Percentiles rank a stretch among this genome's conserved stretches.
phyloP scores from a whole-genome alignment of 2,797 vertebrate genomes.

The Odontamblyopus rebecca region DNA sequence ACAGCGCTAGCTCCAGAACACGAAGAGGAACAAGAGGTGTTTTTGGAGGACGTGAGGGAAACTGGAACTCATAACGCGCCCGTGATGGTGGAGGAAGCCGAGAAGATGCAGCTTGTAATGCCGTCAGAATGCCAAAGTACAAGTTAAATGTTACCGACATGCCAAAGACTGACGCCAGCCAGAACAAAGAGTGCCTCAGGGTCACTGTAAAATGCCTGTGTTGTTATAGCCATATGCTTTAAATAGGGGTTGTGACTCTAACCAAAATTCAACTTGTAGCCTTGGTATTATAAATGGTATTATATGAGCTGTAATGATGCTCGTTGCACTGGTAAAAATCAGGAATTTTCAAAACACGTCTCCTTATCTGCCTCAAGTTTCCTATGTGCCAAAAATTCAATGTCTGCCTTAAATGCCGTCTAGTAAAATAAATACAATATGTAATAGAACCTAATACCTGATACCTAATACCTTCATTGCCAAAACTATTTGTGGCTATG shows the following conservation, averaged over 20 bases:
- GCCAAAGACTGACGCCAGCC: constrained; percentile 68
- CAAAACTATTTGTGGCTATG: constrained; percentile 56
- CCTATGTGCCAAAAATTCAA: constrained; percentile 58
- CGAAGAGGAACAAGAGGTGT: constrained; percentile 35
- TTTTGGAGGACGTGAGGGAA: constrained; percentile 30
- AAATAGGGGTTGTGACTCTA: constrained; percentile 51
- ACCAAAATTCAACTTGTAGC: constrained; percentile 40
- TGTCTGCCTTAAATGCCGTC: constrained; percentile 61
- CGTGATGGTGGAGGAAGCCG: constrained; percentile 34
- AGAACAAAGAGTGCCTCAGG: constrained; percentile 71
- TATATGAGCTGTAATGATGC: constrained; percentile 37
- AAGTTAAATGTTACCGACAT: constrained; percentile 68
- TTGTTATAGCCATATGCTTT: constrained; percentile 46
- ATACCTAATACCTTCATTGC: constrained; percentile 50
- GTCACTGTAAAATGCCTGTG: constrained; percentile 67
- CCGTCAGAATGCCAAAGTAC: constrained; percentile 62
- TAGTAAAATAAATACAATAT: constrained; percentile 12
- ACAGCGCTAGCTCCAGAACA: constrained; percentile 5
- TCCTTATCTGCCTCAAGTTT: constrained; percentile 46
- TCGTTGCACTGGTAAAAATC: constrained; percentile 42
- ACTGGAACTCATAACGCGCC: constrained; percentile 35
- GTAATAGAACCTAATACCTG: too few relatives aligned
- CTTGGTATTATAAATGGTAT: constrained; percentile 30
- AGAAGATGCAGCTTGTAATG: constrained; percentile 51
- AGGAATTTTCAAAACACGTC: constrained; percentile 32